Conservation (phyloP, 2,113 vertebrate genomes). For the Dicerorhinus sumatrensis region DNA sequence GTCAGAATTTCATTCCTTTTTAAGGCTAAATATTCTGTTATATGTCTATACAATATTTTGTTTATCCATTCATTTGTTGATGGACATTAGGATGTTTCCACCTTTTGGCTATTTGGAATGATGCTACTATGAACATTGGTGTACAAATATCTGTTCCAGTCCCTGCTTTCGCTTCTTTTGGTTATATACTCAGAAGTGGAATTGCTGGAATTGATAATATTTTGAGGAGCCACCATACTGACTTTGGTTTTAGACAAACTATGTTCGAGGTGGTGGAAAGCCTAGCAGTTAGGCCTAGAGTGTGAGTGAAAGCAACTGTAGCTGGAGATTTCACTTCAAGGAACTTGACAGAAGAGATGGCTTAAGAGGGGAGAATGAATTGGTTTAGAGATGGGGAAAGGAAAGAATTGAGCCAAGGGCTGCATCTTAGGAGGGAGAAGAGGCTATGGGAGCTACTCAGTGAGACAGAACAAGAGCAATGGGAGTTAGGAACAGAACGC, state of each 20-base stretch:
- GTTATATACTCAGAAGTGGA: neutral
- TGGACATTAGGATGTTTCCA: neutral
- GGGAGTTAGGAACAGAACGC: neutral
- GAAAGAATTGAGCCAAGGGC: neutral
- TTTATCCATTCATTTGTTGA: neutral
- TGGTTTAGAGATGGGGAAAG: neutral
- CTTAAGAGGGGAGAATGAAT: neutral
- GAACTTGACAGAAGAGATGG: neutral
- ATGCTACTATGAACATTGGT: neutral
- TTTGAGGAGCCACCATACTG: neutral
- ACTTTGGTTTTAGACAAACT: neutral
- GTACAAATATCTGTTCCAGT: neutral
- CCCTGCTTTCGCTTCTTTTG: neutral
- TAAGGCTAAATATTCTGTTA: neutral
- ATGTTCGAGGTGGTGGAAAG: neutral
- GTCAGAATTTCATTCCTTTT: neutral
- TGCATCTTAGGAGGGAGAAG: neutral
- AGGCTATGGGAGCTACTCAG: neutral
- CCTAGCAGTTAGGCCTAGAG: neutral
- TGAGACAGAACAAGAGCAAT: constrained; percentile 39
- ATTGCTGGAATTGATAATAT: neutral
- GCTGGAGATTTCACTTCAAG: neutral
- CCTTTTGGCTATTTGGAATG: neutral
- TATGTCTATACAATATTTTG: neutral
- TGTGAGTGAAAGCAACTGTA: neutral